Percentiles rank a stretch among this genome's conserved stretches.
Evolutionary conservation across 2,888 invertebrate genomes (phyloP).

Genomic region (Clanis bilineata): DNA sequence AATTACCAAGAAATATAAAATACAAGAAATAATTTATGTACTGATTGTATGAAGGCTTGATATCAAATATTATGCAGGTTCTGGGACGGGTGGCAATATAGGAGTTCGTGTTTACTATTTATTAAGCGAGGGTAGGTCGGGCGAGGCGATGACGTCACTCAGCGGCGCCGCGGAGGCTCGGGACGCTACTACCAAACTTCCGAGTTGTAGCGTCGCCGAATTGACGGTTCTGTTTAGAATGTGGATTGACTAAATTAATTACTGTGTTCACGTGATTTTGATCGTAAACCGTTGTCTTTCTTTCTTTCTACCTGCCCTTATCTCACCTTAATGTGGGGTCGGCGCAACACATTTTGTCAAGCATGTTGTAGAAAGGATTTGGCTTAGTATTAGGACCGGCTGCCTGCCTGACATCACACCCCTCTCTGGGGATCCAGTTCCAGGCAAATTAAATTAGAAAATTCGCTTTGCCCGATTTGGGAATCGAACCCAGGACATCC

Average conservation of each 20-base stretch:
- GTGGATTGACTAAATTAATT: not conserved
- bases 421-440: no score
- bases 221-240: constrained; percentile 48
- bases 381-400: no score
- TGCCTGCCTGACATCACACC: no score
- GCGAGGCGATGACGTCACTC: constrained; percentile 64
- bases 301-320: no score
- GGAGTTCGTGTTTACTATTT: constrained; percentile 48
- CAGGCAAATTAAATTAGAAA: no score
- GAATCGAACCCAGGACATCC: no score
- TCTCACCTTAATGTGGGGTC: no score
- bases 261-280: not conserved
- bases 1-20: constrained; percentile 14
- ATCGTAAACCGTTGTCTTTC: no score
- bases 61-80: constrained; percentile 30
- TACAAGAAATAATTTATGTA: constrained; percentile 22
- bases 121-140: constrained; percentile 34
- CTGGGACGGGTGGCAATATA: constrained; percentile 29
- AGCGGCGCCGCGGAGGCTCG: constrained; percentile 63
- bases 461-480: no score
- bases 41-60: not conserved
- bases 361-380: no score
- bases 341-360: no score
- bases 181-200: constrained; percentile 55
- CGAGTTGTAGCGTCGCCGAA: constrained; percentile 56